Conservation (phyloP, 2,113 vertebrate genomes). For the Phocoena phocoena region DNA sequence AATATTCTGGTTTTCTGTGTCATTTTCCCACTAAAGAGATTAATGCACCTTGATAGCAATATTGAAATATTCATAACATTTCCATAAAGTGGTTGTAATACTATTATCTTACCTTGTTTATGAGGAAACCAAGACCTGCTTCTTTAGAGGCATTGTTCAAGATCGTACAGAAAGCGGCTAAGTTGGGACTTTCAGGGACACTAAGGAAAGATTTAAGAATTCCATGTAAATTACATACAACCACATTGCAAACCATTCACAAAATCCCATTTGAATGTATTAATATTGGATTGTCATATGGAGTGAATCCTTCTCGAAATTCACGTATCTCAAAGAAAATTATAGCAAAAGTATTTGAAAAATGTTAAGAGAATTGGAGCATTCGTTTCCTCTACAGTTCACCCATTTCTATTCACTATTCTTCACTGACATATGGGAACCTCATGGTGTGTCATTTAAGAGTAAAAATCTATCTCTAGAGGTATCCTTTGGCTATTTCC, state of each 20-base stretch:
- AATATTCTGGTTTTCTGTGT: slow-evolving; percentile 47
- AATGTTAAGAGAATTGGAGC: neutral
- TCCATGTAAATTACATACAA: neutral
- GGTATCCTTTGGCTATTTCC: slow-evolving; percentile 5
- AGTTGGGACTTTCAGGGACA: neutral
- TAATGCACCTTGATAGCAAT: slow-evolving; percentile 52
- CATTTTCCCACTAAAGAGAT: slow-evolving; percentile 13
- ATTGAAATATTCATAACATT: slow-evolving; percentile 52
- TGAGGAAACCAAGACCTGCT: neutral
- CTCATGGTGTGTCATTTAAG: neutral
- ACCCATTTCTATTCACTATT: neutral
- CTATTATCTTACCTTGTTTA: slow-evolving; percentile 20
- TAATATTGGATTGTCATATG: neutral
- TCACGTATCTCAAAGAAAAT: neutral
- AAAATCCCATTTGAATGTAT: slow-evolving; percentile 22
- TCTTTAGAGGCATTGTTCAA: slow-evolving; percentile 26
- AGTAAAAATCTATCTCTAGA: slow-evolving; percentile 1
- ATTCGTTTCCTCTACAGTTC: neutral
- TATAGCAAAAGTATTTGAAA: neutral
- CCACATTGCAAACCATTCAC: neutral
- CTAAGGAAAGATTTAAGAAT: neutral
- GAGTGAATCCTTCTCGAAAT: neutral
- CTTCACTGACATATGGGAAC: neutral
- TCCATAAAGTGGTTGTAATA: neutral
- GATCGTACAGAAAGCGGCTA: neutral